phyloP scores from a whole-genome alignment of 53 echinoderm and acorn worm genomes.

The Apostichopus leukothele region DNA sequence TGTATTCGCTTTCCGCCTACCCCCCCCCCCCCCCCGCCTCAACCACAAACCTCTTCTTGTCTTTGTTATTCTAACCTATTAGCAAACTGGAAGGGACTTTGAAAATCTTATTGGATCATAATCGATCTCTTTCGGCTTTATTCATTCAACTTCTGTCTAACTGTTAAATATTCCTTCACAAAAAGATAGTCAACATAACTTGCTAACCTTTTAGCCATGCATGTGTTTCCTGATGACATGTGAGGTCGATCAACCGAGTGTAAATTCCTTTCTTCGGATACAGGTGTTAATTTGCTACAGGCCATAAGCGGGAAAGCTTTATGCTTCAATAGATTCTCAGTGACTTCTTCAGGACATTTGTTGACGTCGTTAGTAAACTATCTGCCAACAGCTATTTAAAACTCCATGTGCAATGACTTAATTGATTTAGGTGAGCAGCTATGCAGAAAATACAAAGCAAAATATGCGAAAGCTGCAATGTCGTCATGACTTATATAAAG shows the following conservation, averaged over 20 bases:
- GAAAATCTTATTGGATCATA: no score
- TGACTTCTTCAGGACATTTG: background rate
- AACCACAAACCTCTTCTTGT: no score
- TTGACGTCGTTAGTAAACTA: background rate
- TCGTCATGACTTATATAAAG: no score
- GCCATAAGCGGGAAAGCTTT: background rate
- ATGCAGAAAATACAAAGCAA: background rate
- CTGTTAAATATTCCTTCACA: no score
- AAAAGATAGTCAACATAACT: no score
- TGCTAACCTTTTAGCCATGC: no score
- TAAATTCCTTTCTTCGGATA: background rate
- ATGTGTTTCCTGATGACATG: background rate
- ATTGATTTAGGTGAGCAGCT: background rate
- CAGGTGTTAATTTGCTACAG: background rate
- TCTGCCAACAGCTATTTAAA: background rate
- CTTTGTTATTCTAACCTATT: no score
- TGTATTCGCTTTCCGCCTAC: no score
- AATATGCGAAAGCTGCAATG: background rate
- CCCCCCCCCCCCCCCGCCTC: no score
- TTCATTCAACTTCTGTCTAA: no score
- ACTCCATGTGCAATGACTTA: background rate
- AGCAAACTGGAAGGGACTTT: no score
- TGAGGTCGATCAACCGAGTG: background rate
- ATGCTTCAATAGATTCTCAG: background rate
- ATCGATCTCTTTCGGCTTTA: no score